A percentile compares a stretch with the other conserved stretches of the same genome.
Conservation (phyloP, 2,797 vertebrate species). For the Netta rufina region DNA sequence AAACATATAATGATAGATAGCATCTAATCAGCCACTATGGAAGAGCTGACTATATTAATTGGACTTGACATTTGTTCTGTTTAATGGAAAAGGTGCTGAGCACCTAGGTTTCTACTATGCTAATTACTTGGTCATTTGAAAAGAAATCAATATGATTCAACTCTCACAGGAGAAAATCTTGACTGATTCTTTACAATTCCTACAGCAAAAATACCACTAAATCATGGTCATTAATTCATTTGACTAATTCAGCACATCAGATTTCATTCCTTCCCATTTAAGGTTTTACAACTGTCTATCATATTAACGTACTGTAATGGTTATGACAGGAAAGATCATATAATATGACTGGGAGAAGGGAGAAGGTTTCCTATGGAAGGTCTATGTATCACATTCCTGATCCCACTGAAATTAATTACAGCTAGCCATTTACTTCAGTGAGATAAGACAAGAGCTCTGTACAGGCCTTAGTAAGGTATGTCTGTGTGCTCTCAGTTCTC, state of each 20-base stretch:
- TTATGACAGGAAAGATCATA: not conserved
- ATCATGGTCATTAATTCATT: conserved; percentile 36
- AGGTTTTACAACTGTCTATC: conserved; percentile 21
- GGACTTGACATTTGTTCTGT: conserved; percentile 61
- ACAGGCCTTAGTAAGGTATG: not conserved
- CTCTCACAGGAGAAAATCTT: conserved; percentile 26
- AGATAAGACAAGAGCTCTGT: not conserved
- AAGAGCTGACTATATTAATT: conserved; percentile 67
- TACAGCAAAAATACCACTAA: conserved; percentile 19
- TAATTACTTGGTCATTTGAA: conserved; percentile 60
- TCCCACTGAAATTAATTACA: conserved; percentile 23
- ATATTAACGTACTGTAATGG: not conserved
- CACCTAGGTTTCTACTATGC: conserved; percentile 53
- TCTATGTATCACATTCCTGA: not conserved
- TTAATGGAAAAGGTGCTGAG: conserved; percentile 59
- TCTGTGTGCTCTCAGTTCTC: not conserved
- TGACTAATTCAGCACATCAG: conserved; percentile 45
- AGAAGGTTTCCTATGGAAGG: conserved; percentile 10
- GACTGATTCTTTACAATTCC: conserved; percentile 31
- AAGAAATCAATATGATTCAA: conserved; percentile 41
- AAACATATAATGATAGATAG: conserved; percentile 63
- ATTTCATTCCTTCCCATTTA: conserved; percentile 38
- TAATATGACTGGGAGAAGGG: not conserved
- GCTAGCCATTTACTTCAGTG: not conserved
- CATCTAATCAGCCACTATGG: conserved; percentile 47